Evolutionary conservation across 2,888 invertebrate genomes (phyloP).

Genomic region (Oligia latruncula): DNA sequence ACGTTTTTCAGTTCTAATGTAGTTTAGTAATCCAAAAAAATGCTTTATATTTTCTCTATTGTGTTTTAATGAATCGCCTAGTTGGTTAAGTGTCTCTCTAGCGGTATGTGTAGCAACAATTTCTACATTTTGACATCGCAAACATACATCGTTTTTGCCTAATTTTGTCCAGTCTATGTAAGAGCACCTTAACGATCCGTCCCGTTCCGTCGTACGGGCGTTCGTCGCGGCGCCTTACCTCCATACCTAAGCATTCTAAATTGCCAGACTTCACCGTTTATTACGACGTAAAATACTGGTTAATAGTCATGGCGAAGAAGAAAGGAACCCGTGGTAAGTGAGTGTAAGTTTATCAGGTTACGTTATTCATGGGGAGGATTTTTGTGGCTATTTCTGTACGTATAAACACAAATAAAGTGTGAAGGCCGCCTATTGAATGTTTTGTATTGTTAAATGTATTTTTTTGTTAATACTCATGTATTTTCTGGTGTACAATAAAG

Average conservation of each 20-base stretch:
- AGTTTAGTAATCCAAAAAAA: background rate
- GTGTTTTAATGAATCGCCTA: background rate
- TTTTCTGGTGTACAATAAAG: background rate
- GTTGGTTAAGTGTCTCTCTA: background rate
- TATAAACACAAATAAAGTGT: background rate
- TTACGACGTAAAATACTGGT: constrained; percentile 55
- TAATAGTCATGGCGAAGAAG: constrained; percentile 48
- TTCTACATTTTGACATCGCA: background rate
- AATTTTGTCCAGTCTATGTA: background rate
- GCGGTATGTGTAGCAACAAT: background rate
- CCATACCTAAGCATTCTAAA: constrained; percentile 61
- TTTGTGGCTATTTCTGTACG: background rate
- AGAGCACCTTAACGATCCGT: constrained; percentile 39
- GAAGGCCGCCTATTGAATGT: background rate
- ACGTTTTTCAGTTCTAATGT: background rate
- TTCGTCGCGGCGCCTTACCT: constrained; percentile 44
- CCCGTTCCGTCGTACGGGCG: constrained; percentile 37
- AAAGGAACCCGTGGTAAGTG: constrained; percentile 24
- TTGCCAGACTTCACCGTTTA: constrained; percentile 51
- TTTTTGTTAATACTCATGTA: background rate
- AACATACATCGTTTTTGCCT: background rate
- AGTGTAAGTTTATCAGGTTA: constrained; percentile 34
- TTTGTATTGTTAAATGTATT: background rate
- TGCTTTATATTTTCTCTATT: background rate
- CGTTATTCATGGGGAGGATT: constrained; percentile 13